These are phyloP conservation scores for Aporophyla nigra DNA, from an alignment of 2,888 invertebrate genomes.

Conservation along the genomic window DNA sequence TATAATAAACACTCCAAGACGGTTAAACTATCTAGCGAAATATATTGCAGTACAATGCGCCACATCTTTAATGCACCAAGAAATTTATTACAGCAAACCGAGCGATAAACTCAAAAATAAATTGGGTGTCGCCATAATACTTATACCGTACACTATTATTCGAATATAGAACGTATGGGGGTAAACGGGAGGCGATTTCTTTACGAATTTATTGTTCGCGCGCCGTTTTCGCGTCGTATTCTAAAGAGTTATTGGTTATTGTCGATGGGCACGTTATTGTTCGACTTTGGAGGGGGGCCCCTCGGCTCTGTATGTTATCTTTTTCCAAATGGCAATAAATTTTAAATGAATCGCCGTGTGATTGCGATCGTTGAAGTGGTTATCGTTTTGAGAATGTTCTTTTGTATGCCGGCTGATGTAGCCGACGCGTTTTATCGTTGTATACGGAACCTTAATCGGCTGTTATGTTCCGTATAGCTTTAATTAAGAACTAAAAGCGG, in stretches of 20 bases:
- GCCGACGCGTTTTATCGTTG: conserved; percentile 64
- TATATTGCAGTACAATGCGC: conserved; percentile 73
- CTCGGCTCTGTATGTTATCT: conserved; percentile 73
- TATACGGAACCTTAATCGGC: conserved; percentile 54
- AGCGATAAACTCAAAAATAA: conserved; percentile 81
- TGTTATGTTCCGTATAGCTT: conserved; percentile 61
- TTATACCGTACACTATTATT: conserved; percentile 63
- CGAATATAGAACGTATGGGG: conserved; percentile 58
- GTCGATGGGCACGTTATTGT: conserved; percentile 77
- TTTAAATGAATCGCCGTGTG: conserved; percentile 80
- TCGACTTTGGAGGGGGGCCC: conserved; percentile 70
- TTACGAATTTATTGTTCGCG: conserved; percentile 76
- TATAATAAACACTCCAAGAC: conserved; percentile 67
- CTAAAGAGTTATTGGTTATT: conserved; percentile 79
- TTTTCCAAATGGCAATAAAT: conserved; percentile 78
- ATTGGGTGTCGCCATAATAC: conserved; percentile 77
- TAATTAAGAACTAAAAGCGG: conserved; percentile 66
- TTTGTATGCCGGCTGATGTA: conserved; percentile 67
- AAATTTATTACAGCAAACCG: conserved; percentile 77
- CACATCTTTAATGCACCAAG: conserved; percentile 74
- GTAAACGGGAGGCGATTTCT: conserved; percentile 74
- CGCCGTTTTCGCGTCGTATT: conserved; percentile 75
- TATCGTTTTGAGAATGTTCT: conserved; percentile 73
- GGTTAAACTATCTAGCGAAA: conserved; percentile 71
- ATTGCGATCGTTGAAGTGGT: conserved; percentile 77